Conservation (phyloP, 2,888 invertebrate genomes). For the Shargacucullia verbasci region DNA sequence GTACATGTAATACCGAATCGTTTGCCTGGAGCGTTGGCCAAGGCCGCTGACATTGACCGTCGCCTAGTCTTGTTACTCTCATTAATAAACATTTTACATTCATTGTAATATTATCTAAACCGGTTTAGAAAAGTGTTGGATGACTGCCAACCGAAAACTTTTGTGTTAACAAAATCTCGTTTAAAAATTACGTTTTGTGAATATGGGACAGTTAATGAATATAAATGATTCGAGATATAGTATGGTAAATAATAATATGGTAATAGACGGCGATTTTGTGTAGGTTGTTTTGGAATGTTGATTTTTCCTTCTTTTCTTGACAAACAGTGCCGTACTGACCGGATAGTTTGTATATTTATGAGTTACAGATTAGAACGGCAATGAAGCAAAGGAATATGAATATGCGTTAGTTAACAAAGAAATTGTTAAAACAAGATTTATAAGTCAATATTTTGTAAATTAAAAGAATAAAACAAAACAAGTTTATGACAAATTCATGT, state of each 20-base stretch:
- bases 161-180: slow-evolving; percentile 24
- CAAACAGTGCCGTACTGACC: slow-evolving; percentile 32
- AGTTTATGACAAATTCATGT: slow-evolving; percentile 17
- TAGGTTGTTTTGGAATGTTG: slow-evolving; percentile 41
- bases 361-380: slow-evolving; percentile 4
- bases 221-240: slow-evolving; percentile 25
- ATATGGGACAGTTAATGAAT: slow-evolving; percentile 36
- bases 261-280: slow-evolving; percentile 32
- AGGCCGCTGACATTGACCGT: slow-evolving; percentile 70
- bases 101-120: slow-evolving; percentile 60
- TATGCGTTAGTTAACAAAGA: neutral
- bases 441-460: neutral
- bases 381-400: slow-evolving; percentile 6
- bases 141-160: slow-evolving; percentile 24
- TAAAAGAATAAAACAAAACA: slow-evolving; percentile 23
- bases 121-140: slow-evolving; percentile 43
- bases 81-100: slow-evolving; percentile 76
- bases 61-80: slow-evolving; percentile 56
- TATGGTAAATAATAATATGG: slow-evolving; percentile 33
- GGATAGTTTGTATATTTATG: neutral
- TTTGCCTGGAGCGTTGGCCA: slow-evolving; percentile 62
- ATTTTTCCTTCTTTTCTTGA: slow-evolving; percentile 17
- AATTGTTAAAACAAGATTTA: neutral
- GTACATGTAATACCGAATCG: slow-evolving; percentile 52
- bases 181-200: slow-evolving; percentile 10